Percentiles rank a stretch among this genome's conserved stretches.
Conservation (phyloP, 2,797 vertebrate species). For the Eidolon dupreanum region DNA sequence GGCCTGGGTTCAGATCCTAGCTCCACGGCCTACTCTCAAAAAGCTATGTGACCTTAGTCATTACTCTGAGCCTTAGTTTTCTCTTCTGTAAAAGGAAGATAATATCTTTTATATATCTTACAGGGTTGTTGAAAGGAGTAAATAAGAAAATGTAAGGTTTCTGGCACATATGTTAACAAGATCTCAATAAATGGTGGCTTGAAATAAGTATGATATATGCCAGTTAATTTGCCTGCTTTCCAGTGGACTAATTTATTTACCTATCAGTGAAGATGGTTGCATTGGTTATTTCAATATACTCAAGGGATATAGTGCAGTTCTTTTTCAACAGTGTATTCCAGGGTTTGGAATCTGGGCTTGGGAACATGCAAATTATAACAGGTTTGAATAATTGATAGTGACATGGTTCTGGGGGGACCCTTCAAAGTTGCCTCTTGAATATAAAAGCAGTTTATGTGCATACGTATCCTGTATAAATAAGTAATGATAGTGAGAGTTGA, state of each 20-base stretch:
- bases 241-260: neutral
- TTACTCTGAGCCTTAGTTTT: neutral
- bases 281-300: slow-evolving; percentile 12
- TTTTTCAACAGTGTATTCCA: neutral
- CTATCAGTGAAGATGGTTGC: neutral
- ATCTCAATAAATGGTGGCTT: slow-evolving; percentile 1
- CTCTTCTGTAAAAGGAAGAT: neutral
- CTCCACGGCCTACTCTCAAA: neutral
- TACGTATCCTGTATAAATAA: neutral
- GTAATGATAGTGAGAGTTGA: neutral
- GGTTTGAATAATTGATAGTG: neutral
- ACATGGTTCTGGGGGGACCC: neutral
- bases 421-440: slow-evolving; percentile 3
- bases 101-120: neutral
- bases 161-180: neutral
- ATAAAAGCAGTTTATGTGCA: neutral
- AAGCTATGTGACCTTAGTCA: neutral
- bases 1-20: neutral
- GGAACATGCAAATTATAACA: neutral
- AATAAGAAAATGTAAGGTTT: neutral
- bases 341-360: neutral
- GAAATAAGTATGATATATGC: neutral
- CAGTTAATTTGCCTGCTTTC: neutral
- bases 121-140: neutral
- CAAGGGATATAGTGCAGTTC: neutral